Base-by-base conservation (phyloP, 1,140 invertebrate species). In the Pogonus chalceus region DNA sequence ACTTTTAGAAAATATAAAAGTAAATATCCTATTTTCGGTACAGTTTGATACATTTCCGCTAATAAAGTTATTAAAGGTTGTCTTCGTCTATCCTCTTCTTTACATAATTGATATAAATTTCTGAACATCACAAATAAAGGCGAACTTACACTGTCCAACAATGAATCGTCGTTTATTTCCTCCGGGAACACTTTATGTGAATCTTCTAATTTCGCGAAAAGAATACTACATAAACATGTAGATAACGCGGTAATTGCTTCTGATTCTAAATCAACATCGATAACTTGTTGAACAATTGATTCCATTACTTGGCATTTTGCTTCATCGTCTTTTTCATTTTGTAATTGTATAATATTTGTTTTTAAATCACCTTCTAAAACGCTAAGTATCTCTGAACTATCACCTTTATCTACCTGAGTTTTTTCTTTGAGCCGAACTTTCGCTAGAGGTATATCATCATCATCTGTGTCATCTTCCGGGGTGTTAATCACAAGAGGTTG, bases 1-100 rank as follows among this genome's bases (percentile, higher is more conserved):
- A 88, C 83, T 79, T 90, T 89, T 39, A 91, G 72, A 71, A 88
- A 92, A 69, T 91, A 96, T 20, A 96, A 72, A 43, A 96, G 73
- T 58, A 89, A 77, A 69, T 92, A 95, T 50, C 92, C 92, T 52
- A 91, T 78, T 64, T 78, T 78, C 2, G 84, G 79, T 64, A 60
- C 79, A 71, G 57, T 69, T 71, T 67, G 56, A 55, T 75, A 74
- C 75, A 92, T 85, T 72, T 85, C 90, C 60, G 79, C 84, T 37
- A 88, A 76, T 47, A 85, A 75, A 63, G 82, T 80, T 56, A 87
- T 76, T 56, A 88, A 71, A 50, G 85, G 74, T 69, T 88, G 85
- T 63, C 83, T 77, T 54, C 83, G 78, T 57, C 84, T 83, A 58
- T 90, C 84, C 64, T 93, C 90, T 61, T 88, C 82, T 62, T 84